Evolutionary conservation across 1,140 invertebrate genomes (phyloP).

Genomic region (Orchesella cincta): DNA sequence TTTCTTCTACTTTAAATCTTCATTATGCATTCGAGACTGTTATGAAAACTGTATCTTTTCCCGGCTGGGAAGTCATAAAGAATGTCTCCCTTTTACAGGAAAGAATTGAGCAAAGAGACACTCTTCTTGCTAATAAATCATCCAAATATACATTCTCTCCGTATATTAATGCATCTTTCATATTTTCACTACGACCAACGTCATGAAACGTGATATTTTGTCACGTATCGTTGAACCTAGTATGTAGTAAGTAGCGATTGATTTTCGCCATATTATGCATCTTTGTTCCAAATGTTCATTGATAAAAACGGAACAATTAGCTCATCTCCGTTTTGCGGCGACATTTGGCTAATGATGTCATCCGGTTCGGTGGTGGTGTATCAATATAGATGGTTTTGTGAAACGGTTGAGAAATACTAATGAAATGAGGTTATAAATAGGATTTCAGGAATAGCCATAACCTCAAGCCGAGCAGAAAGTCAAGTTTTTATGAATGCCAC

Average conservation of each 20-base stretch:
- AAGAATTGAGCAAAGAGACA: not conserved
- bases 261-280: not conserved
- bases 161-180: not conserved
- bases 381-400: too few relatives aligned
- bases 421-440: slow-evolving; percentile 10
- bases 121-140: not conserved
- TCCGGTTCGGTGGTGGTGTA: too few relatives aligned
- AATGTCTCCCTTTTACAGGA: not conserved
- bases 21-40: too few relatives aligned
- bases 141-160: not conserved
- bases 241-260: not conserved
- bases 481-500: not conserved
- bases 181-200: too few relatives aligned
- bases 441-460: not conserved
- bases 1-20: not conserved
- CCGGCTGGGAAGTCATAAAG: too few relatives aligned
- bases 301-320: not conserved
- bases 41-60: too few relatives aligned
- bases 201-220: too few relatives aligned
- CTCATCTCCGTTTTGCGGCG: not conserved
- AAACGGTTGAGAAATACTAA: not conserved
- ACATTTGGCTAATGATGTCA: not conserved
- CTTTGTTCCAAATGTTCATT: not conserved
- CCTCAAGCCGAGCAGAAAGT: not conserved
- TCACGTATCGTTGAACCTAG: too few relatives aligned